These are phyloP conservation scores for Clarias gariepinus DNA, from an alignment of 2,113 vertebrate genomes.

Conservation along the genomic window DNA sequence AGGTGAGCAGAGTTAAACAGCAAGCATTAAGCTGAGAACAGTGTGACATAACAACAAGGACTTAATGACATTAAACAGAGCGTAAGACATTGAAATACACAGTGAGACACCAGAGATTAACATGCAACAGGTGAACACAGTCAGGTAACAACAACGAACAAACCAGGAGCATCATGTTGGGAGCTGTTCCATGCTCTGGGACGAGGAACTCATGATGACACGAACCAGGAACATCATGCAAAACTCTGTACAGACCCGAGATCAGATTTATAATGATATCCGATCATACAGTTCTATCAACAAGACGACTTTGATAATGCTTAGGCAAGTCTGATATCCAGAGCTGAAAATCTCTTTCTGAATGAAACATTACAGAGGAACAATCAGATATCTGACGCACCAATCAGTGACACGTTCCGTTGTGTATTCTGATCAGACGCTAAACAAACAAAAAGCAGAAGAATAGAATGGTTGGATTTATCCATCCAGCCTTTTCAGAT, in stretches of 20 bases:
- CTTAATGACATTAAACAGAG: not conserved
- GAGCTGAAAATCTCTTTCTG: not conserved
- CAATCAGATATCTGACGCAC: not conserved
- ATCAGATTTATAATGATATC: not conserved
- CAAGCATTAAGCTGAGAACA: not conserved
- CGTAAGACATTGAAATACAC: not conserved
- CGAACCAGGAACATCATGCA: not conserved
- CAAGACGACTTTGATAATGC: not conserved
- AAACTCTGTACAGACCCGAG: not conserved
- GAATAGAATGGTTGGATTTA: too few relatives aligned
- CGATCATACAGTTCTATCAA: not conserved
- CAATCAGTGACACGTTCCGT: not conserved
- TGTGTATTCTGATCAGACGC: not conserved
- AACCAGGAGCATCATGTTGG: too few relatives aligned
- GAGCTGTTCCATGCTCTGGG: not conserved
- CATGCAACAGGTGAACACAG: not conserved
- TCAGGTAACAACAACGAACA: not conserved
- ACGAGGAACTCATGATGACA: not conserved
- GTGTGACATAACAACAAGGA: not conserved
- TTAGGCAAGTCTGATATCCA: not conserved
- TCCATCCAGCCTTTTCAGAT: constrained; percentile 14
- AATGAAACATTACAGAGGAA: not conserved
- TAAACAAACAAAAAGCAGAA: too few relatives aligned
- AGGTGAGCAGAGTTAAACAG: not conserved
- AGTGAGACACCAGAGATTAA: too few relatives aligned